Evolutionary conservation across 2,888 invertebrate species (phyloP).

Genomic region (Calliphora vomitoria): DNA sequence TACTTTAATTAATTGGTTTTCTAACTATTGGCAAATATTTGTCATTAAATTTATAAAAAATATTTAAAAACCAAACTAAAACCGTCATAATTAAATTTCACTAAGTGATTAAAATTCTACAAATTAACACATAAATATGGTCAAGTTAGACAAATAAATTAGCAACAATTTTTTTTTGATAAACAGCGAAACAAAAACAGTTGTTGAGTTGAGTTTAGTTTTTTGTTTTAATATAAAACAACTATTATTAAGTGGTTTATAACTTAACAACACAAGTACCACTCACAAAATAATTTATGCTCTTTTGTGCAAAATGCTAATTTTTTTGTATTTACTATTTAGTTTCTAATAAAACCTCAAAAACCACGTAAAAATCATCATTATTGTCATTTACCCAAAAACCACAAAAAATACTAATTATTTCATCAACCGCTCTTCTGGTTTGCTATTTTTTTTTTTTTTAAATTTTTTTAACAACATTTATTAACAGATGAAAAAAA

Average conservation of each 20-base stretch:
- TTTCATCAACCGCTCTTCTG: slow-evolving; percentile 64
- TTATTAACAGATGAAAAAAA: slow-evolving; percentile 7
- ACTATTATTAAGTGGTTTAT: slow-evolving; percentile 66
- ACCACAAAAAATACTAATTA: slow-evolving; percentile 72
- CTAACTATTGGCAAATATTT: too few species aligned
- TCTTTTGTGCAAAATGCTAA: not conserved
- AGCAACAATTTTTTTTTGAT: not conserved
- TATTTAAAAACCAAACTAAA: not conserved
- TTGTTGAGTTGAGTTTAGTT: slow-evolving; percentile 48
- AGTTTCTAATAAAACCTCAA: slow-evolving; percentile 67
- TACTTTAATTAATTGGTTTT: too few species aligned
- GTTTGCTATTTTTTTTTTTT: not conserved
- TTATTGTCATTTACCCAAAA: slow-evolving; percentile 70
- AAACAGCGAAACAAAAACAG: slow-evolving; percentile 6
- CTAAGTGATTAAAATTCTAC: not conserved
- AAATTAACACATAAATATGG: slow-evolving; percentile 38
- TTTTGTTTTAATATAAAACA: slow-evolving; percentile 14
- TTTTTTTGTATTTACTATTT: slow-evolving; percentile 13
- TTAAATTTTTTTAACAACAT: not conserved
- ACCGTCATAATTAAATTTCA: not conserved
- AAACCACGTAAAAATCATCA: slow-evolving; percentile 68
- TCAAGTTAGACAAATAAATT: slow-evolving; percentile 46
- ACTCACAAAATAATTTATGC: slow-evolving; percentile 30
- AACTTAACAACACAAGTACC: slow-evolving; percentile 39
- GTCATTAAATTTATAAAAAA: not conserved